phyloP scores from a whole-genome alignment of 2,888 invertebrate genomes.

The Scaptodrosophila latifasciaeformis region DNA sequence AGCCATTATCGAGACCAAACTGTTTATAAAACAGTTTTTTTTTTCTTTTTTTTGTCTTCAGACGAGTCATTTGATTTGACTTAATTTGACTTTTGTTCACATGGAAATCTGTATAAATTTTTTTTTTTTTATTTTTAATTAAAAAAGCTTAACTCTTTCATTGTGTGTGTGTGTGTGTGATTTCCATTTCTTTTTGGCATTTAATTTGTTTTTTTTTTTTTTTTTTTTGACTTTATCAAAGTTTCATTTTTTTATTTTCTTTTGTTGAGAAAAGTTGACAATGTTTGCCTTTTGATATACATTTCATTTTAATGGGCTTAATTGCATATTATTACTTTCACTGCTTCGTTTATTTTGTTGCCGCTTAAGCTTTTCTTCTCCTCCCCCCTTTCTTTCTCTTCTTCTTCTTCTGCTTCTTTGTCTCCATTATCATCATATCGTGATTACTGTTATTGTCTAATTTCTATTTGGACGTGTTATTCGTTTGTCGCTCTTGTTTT shows the following conservation, averaged over 20 bases:
- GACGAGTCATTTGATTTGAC: too few species aligned
- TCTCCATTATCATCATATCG: background rate
- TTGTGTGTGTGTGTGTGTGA: too few species aligned
- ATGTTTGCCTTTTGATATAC: conserved; percentile 18
- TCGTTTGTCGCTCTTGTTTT: conserved; percentile 9
- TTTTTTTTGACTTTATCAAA: background rate
- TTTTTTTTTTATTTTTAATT: too few species aligned
- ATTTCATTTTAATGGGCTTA: conserved; percentile 50
- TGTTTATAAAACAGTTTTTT: too few species aligned
- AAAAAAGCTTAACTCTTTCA: too few species aligned
- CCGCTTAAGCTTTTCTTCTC: conserved; percentile 7
- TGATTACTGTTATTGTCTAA: background rate
- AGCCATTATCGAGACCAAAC: too few species aligned
- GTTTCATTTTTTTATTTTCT: background rate
- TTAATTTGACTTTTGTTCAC: too few species aligned
- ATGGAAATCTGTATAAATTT: too few species aligned
- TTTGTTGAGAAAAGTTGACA: background rate
- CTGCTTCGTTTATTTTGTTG: conserved; percentile 23
- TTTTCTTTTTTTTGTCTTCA: too few species aligned
- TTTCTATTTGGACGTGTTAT: conserved; percentile 1
- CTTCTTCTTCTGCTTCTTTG: too few species aligned
- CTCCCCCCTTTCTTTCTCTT: too few species aligned
- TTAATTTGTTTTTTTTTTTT: conserved; percentile 3
- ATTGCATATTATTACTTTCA: conserved; percentile 56
- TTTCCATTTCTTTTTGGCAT: too few species aligned